Percentiles rank a stretch among this genome's conserved stretches.
Conservation (phyloP, 2,797 vertebrate genomes). For the Lepidocolaptes lacrymiger region DNA sequence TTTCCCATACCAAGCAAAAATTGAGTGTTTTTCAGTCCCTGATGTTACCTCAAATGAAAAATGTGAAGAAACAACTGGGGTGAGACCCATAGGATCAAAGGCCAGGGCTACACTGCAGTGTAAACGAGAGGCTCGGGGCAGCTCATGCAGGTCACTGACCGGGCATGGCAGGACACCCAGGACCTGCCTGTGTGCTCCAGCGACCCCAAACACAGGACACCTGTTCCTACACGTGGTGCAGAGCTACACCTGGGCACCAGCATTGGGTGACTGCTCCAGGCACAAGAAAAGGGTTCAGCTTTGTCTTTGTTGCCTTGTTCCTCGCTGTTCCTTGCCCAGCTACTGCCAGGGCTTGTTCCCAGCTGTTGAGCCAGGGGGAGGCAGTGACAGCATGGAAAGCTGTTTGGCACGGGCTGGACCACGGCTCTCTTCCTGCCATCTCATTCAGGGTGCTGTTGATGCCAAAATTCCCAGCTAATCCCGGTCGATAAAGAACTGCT, state of each 20-base stretch:
- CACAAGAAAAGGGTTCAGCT: background rate
- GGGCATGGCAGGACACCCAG: accelerated
- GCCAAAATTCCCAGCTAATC: too few relatives aligned
- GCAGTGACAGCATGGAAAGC: accelerated
- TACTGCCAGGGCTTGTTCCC: background rate
- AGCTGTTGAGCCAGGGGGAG: background rate
- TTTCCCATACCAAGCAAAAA: background rate
- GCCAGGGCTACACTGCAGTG: background rate
- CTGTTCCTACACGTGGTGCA: accelerated
- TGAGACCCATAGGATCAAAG: background rate
- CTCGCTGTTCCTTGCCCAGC: background rate
- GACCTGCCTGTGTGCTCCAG: background rate
- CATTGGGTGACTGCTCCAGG: accelerated
- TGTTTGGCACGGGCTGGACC: accelerated
- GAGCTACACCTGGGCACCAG: background rate
- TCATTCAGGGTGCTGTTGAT: accelerated
- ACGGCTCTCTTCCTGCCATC: too few relatives aligned
- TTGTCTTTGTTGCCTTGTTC: background rate
- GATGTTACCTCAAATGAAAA: background rate
- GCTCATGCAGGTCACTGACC: background rate
- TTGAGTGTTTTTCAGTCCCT: background rate
- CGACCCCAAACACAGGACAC: accelerated
- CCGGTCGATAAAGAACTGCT: too few relatives aligned
- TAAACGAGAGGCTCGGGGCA: accelerated
- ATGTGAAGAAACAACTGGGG: background rate